Evolutionary conservation across 2,797 vertebrate species (phyloP).

Genomic region (Agapornis canus): DNA sequence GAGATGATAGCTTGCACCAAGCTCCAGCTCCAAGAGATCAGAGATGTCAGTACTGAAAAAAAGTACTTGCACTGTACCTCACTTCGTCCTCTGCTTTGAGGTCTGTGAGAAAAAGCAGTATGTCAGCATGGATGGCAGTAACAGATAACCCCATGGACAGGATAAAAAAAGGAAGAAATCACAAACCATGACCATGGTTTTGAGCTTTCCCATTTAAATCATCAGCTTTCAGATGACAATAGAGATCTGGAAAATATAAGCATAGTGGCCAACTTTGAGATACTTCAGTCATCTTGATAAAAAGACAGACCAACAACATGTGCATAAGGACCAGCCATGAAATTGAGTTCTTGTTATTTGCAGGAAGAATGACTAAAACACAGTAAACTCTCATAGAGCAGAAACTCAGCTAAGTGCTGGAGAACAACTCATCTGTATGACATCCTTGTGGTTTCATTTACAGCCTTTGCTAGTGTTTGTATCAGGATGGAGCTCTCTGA

Average conservation of each 20-base stretch:
- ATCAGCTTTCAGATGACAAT: neutral
- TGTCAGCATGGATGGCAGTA: neutral
- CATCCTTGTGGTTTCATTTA: neutral
- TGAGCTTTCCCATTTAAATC: neutral
- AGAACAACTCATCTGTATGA: neutral
- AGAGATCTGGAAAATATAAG: neutral
- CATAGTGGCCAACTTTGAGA: neutral
- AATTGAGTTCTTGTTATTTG: neutral
- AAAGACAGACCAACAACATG: neutral
- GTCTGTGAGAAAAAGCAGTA: neutral
- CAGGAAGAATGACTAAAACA: neutral
- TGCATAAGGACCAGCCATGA: neutral
- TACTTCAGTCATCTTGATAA: neutral
- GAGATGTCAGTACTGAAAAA: neutral
- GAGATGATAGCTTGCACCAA: neutral
- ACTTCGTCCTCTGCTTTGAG: neutral
- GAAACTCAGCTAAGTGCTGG: neutral
- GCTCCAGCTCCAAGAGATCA: neutral
- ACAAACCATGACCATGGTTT: neutral
- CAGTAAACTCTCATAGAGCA: neutral
- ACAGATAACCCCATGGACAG: neutral
- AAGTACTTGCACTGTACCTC: neutral
- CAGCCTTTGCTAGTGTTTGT: neutral
- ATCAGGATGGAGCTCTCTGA: neutral
- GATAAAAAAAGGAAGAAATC: neutral